Evolutionary conservation across 1,140 invertebrate species (phyloP).

Genomic region (Choristoneura fumiferana): DNA sequence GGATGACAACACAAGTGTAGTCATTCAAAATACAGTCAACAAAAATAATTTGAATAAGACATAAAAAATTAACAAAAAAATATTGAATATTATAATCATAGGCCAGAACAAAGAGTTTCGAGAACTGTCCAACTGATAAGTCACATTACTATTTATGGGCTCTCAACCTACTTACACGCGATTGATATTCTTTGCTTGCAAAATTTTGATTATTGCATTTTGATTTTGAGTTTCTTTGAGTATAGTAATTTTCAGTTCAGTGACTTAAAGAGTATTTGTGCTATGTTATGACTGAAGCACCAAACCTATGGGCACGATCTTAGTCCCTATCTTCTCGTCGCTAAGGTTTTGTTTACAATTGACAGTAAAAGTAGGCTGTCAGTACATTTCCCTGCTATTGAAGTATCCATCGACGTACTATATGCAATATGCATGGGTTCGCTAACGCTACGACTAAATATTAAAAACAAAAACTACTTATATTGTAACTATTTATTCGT

Average conservation of each 20-base stretch:
- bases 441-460: no score
- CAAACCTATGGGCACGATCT: neutral
- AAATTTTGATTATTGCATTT: constrained; percentile 6
- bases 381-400: neutral
- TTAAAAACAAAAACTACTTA: no score
- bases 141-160: no score
- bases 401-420: neutral
- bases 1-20: no score
- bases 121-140: no score
- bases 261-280: constrained; percentile 7
- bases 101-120: no score
- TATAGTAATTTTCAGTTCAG: constrained; percentile 15
- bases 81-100: no score
- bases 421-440: neutral
- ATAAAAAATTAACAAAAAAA: no score
- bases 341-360: neutral
- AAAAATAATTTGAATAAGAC: no score
- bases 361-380: neutral
- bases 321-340: neutral
- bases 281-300: neutral
- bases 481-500: no score
- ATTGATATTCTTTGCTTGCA: constrained; percentile 4
- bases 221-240: neutral
- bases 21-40: no score
- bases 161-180: neutral